Conservation (phyloP, 2,888 invertebrate species). For the Tachina lurida region DNA sequence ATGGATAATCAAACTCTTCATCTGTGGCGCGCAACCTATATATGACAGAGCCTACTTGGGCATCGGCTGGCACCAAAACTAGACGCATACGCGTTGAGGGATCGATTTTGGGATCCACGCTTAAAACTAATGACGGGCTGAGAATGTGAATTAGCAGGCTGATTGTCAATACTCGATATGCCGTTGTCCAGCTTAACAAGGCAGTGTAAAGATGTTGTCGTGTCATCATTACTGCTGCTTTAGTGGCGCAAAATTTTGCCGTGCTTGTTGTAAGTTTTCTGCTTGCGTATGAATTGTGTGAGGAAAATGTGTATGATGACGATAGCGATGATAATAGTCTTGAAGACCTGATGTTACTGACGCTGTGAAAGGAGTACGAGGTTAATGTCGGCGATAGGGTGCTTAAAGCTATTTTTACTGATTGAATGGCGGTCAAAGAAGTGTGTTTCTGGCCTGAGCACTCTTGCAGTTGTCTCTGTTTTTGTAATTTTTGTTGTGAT, state of each 20-base stretch:
- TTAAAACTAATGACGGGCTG: conserved; percentile 78
- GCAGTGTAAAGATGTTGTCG: conserved; percentile 64
- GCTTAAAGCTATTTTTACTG: conserved; percentile 1
- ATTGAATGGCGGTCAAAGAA: conserved; percentile 55
- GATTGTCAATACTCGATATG: conserved; percentile 81
- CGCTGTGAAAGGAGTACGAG: conserved; percentile 12
- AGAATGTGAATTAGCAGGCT: conserved; percentile 80
- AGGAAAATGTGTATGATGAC: background rate
- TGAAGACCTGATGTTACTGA: background rate
- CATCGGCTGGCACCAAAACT: conserved; percentile 92
- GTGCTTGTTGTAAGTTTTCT: conserved; percentile 5
- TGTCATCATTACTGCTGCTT: background rate
- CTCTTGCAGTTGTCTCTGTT: conserved; percentile 43
- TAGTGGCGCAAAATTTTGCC: background rate
- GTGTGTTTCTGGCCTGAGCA: conserved; percentile 61
- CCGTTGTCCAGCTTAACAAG: conserved; percentile 78
- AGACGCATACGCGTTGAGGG: conserved; percentile 92
- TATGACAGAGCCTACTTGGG: conserved; percentile 91
- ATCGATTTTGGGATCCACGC: conserved; percentile 92
- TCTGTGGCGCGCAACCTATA: conserved; percentile 94
- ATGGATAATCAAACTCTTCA: conserved; percentile 93
- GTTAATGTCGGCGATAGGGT: conserved; percentile 19
- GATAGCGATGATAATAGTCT: conserved; percentile 6
- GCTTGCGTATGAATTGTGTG: conserved; percentile 24
- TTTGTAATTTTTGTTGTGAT: conserved; percentile 46